Conservation (phyloP, 2,113 vertebrate species). For the Passer montanus region DNA sequence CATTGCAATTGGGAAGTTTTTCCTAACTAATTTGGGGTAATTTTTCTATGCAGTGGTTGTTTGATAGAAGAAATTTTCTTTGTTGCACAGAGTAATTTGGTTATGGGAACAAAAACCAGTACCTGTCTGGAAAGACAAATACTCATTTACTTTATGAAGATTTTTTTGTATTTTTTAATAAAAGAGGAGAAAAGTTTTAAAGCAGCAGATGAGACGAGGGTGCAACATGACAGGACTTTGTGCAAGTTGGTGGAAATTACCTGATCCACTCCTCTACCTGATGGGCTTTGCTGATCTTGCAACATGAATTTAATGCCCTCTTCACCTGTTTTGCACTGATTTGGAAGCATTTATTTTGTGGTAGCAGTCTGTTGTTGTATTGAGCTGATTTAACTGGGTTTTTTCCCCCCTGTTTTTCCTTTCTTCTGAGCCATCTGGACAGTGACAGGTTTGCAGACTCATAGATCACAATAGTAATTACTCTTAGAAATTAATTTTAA, state of each 20-base stretch:
- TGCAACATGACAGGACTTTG: not conserved
- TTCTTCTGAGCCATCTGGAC: not conserved
- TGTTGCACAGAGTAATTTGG: not conserved
- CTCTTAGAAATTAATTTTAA: not conserved
- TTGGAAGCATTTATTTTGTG: not conserved
- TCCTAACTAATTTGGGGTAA: not conserved
- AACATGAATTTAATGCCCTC: not conserved
- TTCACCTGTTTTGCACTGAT: not conserved
- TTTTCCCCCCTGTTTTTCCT: not conserved
- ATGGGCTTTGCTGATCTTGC: not conserved
- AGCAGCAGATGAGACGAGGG: not conserved
- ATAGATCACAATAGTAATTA: not conserved
- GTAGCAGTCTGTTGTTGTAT: not conserved
- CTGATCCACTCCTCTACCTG: not conserved
- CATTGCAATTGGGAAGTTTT: not conserved
- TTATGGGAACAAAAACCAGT: not conserved
- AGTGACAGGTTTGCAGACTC: not conserved
- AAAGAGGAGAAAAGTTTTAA: not conserved
- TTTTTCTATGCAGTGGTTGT: not conserved
- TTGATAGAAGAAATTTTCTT: not conserved
- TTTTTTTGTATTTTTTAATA: not conserved
- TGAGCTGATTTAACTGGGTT: not conserved
- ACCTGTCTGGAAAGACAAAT: not conserved
- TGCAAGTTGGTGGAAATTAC: not conserved
- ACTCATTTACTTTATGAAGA: not conserved